Evolutionary conservation across 2,888 invertebrate genomes (phyloP), one percentile per base, ranked within the genome.

Genomic region (Hypomecis punctinalis): DNA sequence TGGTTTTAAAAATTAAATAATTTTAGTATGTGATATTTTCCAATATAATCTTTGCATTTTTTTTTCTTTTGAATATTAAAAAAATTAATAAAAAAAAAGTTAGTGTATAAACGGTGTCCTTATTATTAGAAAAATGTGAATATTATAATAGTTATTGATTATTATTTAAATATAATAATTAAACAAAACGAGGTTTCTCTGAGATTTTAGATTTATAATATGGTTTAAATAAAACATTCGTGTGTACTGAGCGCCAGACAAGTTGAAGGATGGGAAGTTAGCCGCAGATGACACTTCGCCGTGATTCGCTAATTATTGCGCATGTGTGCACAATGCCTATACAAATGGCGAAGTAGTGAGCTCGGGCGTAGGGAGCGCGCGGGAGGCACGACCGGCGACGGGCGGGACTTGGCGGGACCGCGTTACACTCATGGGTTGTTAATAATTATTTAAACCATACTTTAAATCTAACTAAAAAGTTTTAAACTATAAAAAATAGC

Each of bases 1-100:
- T 1, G 56, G 56, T 59, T 60, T 51, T 60, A 60, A 60, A 64
- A 59, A 54, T 59, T 57, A 47, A 46, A 47, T 55, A 49, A 66
- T 60, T 67, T 45, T 67, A 70, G 70, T 67, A 72, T 70, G 72
- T 72, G 72, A 72, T 72, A 72, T 70, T 68, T 59, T 68, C 60
- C 66, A 61, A 61, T 61, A 53, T 61, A 61, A 66, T 63, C 65
- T 56, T 63, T 68, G 70, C 70, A 70, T 72, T 72, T 71, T 71
- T 66, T 56, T 53, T 61, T 13, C n/a, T 35, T 43, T 67, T 70
- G 49, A 64, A 58, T 40, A 56, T 54, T 58, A 66, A 67, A 70
- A 63, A 71, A 59, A 59, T 54, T 66, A 64, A 66, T 63, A 62
- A 61, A 67, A 68, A 70, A 72, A 68, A 63, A 10, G 1, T 51